Percentiles rank a stretch among this genome's conserved stretches.
These are phyloP conservation scores for Catostylus mosaicus DNA, from an alignment of 30 jellyfish, hydroid and myxozoan species.

Conservation along the genomic window DNA sequence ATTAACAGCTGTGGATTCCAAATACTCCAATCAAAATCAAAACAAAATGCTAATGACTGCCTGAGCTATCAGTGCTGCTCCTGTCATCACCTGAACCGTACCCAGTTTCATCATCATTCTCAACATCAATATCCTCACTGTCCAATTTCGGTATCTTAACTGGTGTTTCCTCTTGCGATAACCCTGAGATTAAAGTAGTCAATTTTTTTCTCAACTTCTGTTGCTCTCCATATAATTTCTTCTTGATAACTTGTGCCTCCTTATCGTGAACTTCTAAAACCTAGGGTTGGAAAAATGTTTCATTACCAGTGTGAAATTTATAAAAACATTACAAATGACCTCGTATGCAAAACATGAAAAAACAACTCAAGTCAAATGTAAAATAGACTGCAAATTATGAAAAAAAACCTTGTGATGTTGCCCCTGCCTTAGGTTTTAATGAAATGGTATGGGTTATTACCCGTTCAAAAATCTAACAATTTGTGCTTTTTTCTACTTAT, in stretches of 20 bases:
- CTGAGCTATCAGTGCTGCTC: conserved; percentile 78
- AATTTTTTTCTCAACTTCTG: conserved; percentile 80
- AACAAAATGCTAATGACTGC: conserved; percentile 57
- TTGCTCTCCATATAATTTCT: conserved; percentile 77
- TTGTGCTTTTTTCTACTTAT: no score
- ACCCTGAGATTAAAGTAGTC: conserved; percentile 62
- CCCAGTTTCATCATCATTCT: conserved; percentile 96
- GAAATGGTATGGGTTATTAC: no score
- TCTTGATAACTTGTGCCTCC: conserved; percentile 86
- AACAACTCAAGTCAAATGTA: no score
- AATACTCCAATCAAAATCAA: conserved; percentile 5
- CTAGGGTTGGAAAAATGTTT: conserved; percentile 16
- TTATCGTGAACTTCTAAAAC: conserved; percentile 92
- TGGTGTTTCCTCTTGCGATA: conserved; percentile 66
- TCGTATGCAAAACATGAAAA: not conserved
- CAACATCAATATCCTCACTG: conserved; percentile 89
- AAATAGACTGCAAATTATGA: not conserved
- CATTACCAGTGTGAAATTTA: not conserved
- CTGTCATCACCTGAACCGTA: conserved; percentile 96
- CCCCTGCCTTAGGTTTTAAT: no score
- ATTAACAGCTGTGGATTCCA: not conserved
- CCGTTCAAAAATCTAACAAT: no score
- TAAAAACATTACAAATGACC: no score
- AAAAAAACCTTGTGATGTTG: no score
- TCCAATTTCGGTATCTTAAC: conserved; percentile 46